Base-by-base conservation (phyloP, 2,113 vertebrate genomes). In the Austrofundulus limnaeus region DNA sequence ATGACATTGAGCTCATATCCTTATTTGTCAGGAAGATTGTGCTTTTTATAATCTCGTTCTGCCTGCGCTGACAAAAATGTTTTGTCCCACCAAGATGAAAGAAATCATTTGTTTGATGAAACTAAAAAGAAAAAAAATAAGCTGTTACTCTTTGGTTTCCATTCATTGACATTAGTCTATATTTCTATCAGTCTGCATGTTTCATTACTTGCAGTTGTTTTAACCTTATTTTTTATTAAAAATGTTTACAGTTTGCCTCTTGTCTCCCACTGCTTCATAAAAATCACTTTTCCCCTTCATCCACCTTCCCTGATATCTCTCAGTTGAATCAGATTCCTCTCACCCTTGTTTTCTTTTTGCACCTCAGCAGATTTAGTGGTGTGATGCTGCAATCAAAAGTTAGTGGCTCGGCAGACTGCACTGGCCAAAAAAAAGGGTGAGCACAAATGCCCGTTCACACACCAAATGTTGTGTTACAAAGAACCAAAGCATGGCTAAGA, bases 311-410 rank as follows among this genome's bases (percentile, higher is more conserved):
- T 28, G 43, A 37, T 45, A 53, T 43, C 11, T 31, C 4, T 62
- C n/a, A 31, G 24, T 28, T 24, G 5, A 1, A 13, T 6, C 28
- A 47, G 34, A 48, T 19, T 34, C 37, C 17, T 49, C 23, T 49
- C 56, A 17, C 60, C 16, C 21, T 51, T 8, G 16, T 25, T 51
- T 25, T 49, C 45, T 24, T 25, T 61, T 38, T 37, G 20, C 62
- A 49, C 63, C 25, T 42, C n/a, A 56, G 56, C 63, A 67, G 71
- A 67, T 61, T 52, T 38, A 28, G 38, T 19, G 34, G 43, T 57
- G 53, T 49, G 45, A 66, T 41, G 52, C 31, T 9, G 61, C 34
- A 49, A 62, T 23, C 43, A 34, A 38, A 66, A 39, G 34, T 41
- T 46, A 24, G 21, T 13, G 34, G 38, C 42, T 54, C 14, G 5